Evolutionary conservation across 1,140 invertebrate species (phyloP).

Genomic region (Brachionus plicatilis): DNA sequence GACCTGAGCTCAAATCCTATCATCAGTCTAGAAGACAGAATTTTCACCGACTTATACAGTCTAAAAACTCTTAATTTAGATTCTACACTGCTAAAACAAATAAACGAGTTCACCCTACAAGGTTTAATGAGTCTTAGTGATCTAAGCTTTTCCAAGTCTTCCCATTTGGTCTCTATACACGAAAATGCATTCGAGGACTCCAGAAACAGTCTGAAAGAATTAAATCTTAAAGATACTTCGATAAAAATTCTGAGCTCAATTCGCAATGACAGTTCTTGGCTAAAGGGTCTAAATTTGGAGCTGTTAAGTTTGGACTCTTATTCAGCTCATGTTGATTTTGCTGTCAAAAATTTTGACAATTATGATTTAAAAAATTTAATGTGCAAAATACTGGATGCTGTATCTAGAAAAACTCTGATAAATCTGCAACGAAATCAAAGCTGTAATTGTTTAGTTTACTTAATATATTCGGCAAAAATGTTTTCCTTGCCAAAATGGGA

Average conservation of each 20-base stretch:
- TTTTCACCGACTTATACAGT: constrained; percentile 23
- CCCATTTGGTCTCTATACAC: neutral
- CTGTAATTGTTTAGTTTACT: constrained; percentile 32
- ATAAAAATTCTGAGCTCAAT: neutral
- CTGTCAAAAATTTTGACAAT: neutral
- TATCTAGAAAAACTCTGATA: neutral
- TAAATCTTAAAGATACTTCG: constrained; percentile 7
- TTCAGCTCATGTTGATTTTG: constrained; percentile 5
- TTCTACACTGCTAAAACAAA: neutral
- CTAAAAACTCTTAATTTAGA: constrained; percentile 17
- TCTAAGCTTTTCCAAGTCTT: neutral
- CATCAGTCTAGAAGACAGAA: neutral
- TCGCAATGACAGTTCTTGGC: neutral
- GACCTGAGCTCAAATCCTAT: constrained; percentile 27
- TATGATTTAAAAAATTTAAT: neutral
- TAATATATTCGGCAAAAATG: neutral
- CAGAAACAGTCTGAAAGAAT: neutral
- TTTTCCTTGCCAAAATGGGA: neutral
- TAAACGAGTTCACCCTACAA: neutral
- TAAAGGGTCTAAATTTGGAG: neutral
- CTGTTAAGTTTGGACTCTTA: constrained; percentile 12
- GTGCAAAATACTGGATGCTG: neutral
- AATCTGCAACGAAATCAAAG: constrained; percentile 2
- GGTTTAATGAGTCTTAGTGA: neutral
- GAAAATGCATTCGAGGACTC: neutral